These are phyloP conservation scores for Spilosoma lubricipeda DNA, from an alignment of 2,888 invertebrate genomes.

Conservation along the genomic window DNA sequence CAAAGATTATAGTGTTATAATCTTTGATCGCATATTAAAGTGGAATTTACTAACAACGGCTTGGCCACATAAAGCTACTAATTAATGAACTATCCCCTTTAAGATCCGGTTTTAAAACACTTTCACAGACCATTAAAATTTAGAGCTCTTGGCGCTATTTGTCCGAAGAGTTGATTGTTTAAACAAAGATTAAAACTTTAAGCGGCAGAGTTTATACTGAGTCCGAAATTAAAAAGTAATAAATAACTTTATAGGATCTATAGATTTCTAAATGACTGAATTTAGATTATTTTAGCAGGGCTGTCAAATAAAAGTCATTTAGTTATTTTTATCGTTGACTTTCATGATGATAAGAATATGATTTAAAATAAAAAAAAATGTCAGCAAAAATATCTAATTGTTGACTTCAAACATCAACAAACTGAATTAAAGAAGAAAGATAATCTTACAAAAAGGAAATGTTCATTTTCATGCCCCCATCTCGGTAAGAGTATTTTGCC, in stretches of 20 bases:
- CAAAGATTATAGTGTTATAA: not conserved
- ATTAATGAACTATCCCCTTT: slow-evolving; percentile 9
- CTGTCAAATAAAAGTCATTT: not conserved
- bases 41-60: slow-evolving; percentile 5
- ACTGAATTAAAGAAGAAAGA: too few species aligned
- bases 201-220: not conserved
- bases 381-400: too few species aligned
- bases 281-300: not conserved
- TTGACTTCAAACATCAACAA: too few species aligned
- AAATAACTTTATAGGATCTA: too few species aligned
- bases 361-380: too few species aligned
- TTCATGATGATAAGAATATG: too few species aligned
- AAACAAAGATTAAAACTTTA: slow-evolving; percentile 12
- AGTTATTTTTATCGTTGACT: too few species aligned
- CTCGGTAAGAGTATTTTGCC: too few species aligned
- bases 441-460: too few species aligned
- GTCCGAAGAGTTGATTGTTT: slow-evolving; percentile 30
- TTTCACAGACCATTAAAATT: slow-evolving; percentile 38
- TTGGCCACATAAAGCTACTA: slow-evolving; percentile 3
- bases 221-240: slow-evolving; percentile 6
- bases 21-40: not conserved
- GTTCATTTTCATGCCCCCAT: too few species aligned
- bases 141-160: slow-evolving; percentile 20
- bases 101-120: slow-evolving; percentile 12
- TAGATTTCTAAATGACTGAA: not conserved